Evolutionary conservation across 1,140 invertebrate species (phyloP), one percentile per base, ranked within the genome.

Genomic region (Oreohelix idahoensis): DNA sequence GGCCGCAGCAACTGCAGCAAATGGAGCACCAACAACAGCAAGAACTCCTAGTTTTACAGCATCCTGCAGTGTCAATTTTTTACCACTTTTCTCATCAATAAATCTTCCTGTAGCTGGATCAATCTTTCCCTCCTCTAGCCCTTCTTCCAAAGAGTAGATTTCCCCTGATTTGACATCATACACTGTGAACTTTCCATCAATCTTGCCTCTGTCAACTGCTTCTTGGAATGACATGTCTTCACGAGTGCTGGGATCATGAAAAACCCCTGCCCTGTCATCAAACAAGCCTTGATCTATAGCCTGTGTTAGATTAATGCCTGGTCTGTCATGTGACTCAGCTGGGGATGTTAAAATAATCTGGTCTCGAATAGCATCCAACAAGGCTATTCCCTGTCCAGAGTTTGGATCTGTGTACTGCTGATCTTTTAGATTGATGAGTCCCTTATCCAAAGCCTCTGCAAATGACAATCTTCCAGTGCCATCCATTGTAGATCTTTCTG

Each of bases 1-100:
- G n/a, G 97, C 94, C 36, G 95, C 96, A 93, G 96, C 96, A 49
- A 96, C 96, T 69, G 96, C 96, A 69, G 90, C 83, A 49, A 89
- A 84, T 36, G 91, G 91, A 29, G 90, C 90, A 38, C 89, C 91
- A 38, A 89, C 84, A 79, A 92, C 79, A 38, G 90, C 90, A 69
- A 91, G 81, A 0, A 97, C 93, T 17, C 97, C 97, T 89, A 96
- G 93, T 91, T 97, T 97, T 8, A 96, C 95, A 74, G 97, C 97
- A 87, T 98, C 95, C 35, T 93, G 93, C n/a, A 96, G 87, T 26
- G 93, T 93, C 11, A 95, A 91, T 39, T 93, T 88, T 89, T 93
- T 93, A 20, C 84, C 83, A 0, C 81, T 85, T 26, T 84, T 81
- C 39, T 81, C 77, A 75, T 90, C 88, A 66, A 89, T 81, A 75